Conservation (phyloP, 2,888 invertebrate genomes). For the Argyresthia goedartella region DNA sequence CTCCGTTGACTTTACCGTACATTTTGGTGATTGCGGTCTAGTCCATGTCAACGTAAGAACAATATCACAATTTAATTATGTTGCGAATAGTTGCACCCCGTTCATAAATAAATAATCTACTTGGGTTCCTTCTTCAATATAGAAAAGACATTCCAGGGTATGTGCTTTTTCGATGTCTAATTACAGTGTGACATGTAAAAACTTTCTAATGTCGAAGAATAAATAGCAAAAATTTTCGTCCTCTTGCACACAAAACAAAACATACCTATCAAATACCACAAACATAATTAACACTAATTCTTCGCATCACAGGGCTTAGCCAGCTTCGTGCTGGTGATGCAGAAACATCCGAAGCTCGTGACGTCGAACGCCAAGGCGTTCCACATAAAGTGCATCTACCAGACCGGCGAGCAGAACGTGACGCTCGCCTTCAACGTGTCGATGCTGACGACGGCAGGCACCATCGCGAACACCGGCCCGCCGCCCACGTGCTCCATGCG, state of each 20-base stretch:
- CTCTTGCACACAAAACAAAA: no score
- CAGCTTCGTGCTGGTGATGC: constrained; percentile 93
- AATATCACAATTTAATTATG: not conserved
- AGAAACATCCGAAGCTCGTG: constrained; percentile 95
- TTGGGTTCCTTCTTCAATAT: no score
- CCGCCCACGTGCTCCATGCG: constrained; percentile 94
- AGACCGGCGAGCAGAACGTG: constrained; percentile 93
- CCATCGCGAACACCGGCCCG: constrained; percentile 94
- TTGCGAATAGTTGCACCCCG: not conserved
- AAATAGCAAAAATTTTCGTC: no score
- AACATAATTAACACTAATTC: no score
- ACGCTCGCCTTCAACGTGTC: constrained; percentile 95
- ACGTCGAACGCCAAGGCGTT: constrained; percentile 96
- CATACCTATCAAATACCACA: no score
- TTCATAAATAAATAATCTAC: no score
- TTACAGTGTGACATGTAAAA: no score
- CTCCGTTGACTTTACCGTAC: constrained; percentile 86
- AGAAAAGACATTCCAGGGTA: no score
- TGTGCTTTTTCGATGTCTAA: no score
- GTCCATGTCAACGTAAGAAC: constrained; percentile 87
- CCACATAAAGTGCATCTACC: constrained; percentile 95
- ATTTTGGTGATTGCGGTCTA: constrained; percentile 92
- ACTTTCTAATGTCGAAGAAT: no score
- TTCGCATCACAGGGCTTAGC: constrained; percentile 85
- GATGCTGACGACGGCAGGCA: constrained; percentile 95